Evolutionary conservation across 2,888 invertebrate species (phyloP), one percentile per base, ranked within the genome.

Genomic region (Abrostola tripartita): DNA sequence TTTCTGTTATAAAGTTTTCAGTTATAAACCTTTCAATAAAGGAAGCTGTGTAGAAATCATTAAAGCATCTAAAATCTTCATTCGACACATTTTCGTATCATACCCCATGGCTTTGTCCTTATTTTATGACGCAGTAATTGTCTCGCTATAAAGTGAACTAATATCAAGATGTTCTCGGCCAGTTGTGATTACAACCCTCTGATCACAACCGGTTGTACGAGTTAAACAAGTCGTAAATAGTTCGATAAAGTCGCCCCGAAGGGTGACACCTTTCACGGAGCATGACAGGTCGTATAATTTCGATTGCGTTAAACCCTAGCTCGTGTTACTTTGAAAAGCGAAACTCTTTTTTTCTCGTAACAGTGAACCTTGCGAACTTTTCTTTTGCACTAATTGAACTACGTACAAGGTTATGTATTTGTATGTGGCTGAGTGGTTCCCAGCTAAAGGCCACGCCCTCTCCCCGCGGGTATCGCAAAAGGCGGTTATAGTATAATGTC

Each of bases 181-280:
- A 49, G 51, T 71, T 57, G 57, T 58, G 60, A 36, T 47, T 53
- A 53, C 74, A 64, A 69, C 74, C 80, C 78, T 67, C 53, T 36
- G 50, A 68, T 55, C 62, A 68, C 44, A 65, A 74, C 78, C 67
- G 69, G 65, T 54, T 66, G 49, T 52, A 49, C 68, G 63, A 66
- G 68, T 72, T 70, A 72, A 68, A 68, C 66, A 68, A 63, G 68
- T 68, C 75, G 64, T 80, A 78, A 78, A 77, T 65, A 58, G 60
- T 62, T 75, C 62, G 62, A 63, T 66, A 62, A 64, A 68, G 52
- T 54, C 58, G 58, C 68, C 57, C 52, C 62, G 73, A 73, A 77
- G 73, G 80, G 78, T 67, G 73, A 73, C 80, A 77, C 74, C 78
- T 78, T 77, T 78, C 78, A 74, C 78, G 60, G 50, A 24, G 52